A percentile compares a stretch with the other conserved stretches of the same genome.
Conservation (phyloP, 2,797 vertebrate species). For the Tangara arthus region DNA sequence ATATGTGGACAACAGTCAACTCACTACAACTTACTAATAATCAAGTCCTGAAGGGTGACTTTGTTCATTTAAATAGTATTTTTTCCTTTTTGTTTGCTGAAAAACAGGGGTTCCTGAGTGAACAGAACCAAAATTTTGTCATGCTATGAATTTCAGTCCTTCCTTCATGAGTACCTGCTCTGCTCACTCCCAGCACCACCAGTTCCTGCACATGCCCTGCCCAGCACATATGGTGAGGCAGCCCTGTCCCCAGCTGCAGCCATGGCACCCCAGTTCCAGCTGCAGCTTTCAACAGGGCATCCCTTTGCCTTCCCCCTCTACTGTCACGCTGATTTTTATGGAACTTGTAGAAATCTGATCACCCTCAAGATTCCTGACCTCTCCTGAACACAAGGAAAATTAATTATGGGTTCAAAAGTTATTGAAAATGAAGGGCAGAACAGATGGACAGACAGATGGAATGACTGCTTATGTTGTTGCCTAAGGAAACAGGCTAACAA, state of each 20-base stretch:
- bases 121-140: not conserved
- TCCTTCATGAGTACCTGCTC: not conserved
- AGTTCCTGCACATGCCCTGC: not conserved
- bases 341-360: not conserved
- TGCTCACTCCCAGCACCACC: not conserved
- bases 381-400: not conserved
- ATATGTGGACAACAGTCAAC: not conserved
- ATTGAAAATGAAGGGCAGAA: constrained; percentile 48
- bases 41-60: not conserved
- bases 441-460: constrained; percentile 63
- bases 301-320: not conserved
- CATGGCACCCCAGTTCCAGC: not conserved
- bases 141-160: not conserved
- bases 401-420: constrained; percentile 50
- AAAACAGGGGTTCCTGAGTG: not conserved
- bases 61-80: not conserved
- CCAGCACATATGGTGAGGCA: not conserved
- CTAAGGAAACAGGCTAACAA: constrained; percentile 43
- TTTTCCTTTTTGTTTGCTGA: not conserved
- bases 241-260: not conserved
- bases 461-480: constrained; percentile 37
- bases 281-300: not conserved
- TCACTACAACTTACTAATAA: not conserved
- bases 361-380: constrained; percentile 8
- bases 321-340: not conserved